Base-by-base conservation (phyloP, 2,888 invertebrate species). In the Pogonocherus hispidulus region DNA sequence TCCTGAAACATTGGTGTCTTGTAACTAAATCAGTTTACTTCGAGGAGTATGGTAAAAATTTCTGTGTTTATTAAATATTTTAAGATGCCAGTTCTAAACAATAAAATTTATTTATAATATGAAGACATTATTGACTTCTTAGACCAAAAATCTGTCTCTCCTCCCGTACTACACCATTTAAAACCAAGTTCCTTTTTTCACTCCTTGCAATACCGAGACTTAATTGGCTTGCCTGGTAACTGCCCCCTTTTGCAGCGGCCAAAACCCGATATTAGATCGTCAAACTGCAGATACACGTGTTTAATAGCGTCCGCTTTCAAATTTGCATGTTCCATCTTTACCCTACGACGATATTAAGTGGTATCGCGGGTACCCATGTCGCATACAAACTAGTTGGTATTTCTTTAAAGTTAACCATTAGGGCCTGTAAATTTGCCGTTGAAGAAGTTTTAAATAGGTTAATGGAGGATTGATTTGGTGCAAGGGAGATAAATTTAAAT, bases 221-320 rank as follows among this genome's bases (percentile, higher is more conserved):
- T 62, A 62, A 62, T 62, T 62, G 62, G 32, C 49, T 49, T 35
- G 37, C 20, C 27, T 23, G 27, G 27, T 23, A 60, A 60, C 22
- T 60, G 44, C 9, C 22, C 47, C n/a, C 14, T 14, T n/a, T 2
- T 14, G 52, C 6, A 16, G 11, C n/a, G 16, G 18, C 18, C 16
- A 32, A n/a, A 9, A 16, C 18, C 18, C 18, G 66, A 27, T 71
- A 72, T 71, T 64, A 69, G 71, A 69, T 67, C 73, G 63, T 74
- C 72, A 73, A 74, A 67, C 72, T 73, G 70, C 64, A 64, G 66
- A 62, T 67, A 72, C 74, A 77, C 75, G 77, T 75, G 75, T 73
- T 72, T 59, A 67, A 72, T 65, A 65, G 66, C 70, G 67, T 65
- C 56, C 66, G 66, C 51, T 57, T 23, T 68, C 67, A 14, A 64